A percentile compares a stretch with the other conserved stretches of the same genome.
phyloP scores from a whole-genome alignment of 2,113 vertebrate genomes.

The Nibea coibor region DNA sequence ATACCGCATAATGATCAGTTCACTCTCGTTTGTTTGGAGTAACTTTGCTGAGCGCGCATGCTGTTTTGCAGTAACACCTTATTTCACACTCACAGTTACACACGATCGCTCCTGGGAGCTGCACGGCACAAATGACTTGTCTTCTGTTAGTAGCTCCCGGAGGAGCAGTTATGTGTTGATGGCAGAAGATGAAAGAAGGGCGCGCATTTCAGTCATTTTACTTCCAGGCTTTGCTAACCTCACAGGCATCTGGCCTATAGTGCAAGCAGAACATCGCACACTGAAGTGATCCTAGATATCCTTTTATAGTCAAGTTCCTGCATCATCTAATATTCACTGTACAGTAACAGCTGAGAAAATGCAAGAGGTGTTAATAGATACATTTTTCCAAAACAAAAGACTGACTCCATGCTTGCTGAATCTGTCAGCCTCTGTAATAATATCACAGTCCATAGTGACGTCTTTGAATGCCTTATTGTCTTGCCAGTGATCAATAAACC shows the following conservation, averaged over 20 bases:
- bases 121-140: background rate
- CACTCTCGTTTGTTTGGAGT: background rate
- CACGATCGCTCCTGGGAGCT: background rate
- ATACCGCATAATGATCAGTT: background rate
- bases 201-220: background rate
- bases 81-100: background rate
- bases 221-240: background rate
- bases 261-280: background rate
- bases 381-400: too few species aligned
- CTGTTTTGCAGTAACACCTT: background rate
- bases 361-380: background rate
- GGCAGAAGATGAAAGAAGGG: background rate
- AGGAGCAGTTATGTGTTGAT: background rate
- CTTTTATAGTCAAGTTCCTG: background rate
- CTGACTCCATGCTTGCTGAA: background rate
- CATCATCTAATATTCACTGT: conserved; percentile 1
- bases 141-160: background rate
- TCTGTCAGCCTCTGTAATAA: background rate
- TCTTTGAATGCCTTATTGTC: background rate
- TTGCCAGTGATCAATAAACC: background rate
- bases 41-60: background rate
- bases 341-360: background rate
- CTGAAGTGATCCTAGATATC: background rate
- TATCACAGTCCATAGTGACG: background rate
- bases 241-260: background rate